A percentile compares a stretch with the other conserved stretches of the same genome.
These are phyloP conservation scores for Heteronetta atricapilla DNA, from an alignment of 2,113 vertebrate species.

Conservation along the genomic window DNA sequence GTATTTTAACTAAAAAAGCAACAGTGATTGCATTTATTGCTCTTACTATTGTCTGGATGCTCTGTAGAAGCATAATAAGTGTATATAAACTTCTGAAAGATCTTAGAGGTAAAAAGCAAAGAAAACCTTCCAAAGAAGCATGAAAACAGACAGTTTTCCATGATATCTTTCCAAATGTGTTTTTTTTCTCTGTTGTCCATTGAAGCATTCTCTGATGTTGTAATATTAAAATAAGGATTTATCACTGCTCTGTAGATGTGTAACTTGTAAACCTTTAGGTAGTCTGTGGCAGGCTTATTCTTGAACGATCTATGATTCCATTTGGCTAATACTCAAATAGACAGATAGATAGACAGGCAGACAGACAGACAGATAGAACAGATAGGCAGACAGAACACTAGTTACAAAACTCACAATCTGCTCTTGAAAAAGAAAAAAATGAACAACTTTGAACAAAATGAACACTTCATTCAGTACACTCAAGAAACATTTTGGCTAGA, in stretches of 20 bases:
- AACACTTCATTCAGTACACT: background rate
- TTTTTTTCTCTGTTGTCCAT: background rate
- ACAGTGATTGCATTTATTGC: background rate
- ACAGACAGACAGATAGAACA: background rate
- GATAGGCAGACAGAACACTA: background rate
- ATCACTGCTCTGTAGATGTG: background rate
- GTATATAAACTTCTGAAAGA: background rate
- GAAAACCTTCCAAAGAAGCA: background rate
- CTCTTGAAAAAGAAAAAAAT: background rate
- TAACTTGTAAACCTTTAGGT: background rate
- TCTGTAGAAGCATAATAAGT: background rate
- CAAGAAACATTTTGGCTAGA: background rate
- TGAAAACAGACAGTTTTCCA: background rate
- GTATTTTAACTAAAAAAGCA: background rate
- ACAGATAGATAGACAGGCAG: background rate
- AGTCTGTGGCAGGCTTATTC: background rate
- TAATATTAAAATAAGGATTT: background rate
- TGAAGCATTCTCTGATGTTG: background rate
- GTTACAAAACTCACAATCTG: background rate
- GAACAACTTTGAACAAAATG: background rate
- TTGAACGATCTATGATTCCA: background rate
- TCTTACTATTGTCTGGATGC: background rate
- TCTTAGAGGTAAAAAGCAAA: background rate
- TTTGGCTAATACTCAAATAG: background rate
- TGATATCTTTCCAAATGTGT: background rate